A percentile compares a stretch with the other conserved stretches of the same genome.
phyloP scores from a whole-genome alignment of 2,888 invertebrate genomes.

The Callimorpha dominula region DNA sequence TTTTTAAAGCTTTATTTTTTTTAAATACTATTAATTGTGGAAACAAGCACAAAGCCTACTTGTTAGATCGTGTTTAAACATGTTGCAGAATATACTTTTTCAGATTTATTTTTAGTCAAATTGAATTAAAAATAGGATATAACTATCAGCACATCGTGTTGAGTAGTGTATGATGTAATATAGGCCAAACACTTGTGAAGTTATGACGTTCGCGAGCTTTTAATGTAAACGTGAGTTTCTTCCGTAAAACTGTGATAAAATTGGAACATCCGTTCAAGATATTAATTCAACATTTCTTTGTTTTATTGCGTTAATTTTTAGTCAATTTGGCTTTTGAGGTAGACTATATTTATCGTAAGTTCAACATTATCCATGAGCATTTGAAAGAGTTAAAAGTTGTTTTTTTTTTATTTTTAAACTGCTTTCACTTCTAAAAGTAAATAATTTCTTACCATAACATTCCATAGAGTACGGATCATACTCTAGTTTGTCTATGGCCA shows the following conservation, averaged over 20 bases:
- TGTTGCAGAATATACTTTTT: not conserved
- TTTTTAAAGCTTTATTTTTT: too few relatives aligned
- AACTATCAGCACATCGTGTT: not conserved
- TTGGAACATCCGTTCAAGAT: not conserved
- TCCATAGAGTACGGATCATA: not conserved
- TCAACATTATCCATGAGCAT: not conserved
- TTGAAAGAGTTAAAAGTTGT: not conserved
- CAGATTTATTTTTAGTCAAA: not conserved
- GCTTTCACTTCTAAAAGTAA: not conserved
- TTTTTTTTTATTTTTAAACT: not conserved
- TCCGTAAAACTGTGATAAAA: not conserved
- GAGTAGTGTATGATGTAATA: slow-evolving; percentile 1
- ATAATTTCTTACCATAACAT: not conserved
- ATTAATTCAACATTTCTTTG: not conserved
- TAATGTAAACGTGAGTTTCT: not conserved
- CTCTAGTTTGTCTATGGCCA: not conserved
- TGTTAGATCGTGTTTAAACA: not conserved
- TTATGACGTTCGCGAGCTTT: not conserved
- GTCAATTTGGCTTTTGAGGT: not conserved
- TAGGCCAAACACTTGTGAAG: slow-evolving; percentile 3
- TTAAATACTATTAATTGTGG: too few relatives aligned
- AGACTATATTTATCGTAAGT: not conserved
- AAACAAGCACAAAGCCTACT: too few relatives aligned
- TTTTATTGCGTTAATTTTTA: not conserved
- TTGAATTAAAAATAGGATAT: not conserved